Evolutionary conservation across 2,888 invertebrate species (phyloP).

Genomic region (Taphrorychus bicolor): DNA sequence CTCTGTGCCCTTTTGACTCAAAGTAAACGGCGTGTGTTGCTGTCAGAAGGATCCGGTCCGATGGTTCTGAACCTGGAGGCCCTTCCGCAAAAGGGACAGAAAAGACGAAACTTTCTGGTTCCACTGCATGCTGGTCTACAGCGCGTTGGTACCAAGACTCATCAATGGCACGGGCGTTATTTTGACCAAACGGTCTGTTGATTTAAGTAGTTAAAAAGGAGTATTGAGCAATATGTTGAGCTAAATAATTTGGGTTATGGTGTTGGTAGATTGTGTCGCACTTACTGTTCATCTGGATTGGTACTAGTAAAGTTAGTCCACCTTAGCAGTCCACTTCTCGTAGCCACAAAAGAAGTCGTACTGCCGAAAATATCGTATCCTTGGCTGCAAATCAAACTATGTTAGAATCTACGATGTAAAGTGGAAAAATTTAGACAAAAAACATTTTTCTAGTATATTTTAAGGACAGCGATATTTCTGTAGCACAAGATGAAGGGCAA

Average conservation of each 20-base stretch:
- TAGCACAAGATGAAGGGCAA: too few relatives aligned
- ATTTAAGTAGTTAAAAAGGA: too few relatives aligned
- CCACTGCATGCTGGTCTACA: constrained; percentile 86
- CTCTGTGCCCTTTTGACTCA: constrained; percentile 81
- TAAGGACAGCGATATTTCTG: too few relatives aligned
- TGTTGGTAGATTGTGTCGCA: too few relatives aligned
- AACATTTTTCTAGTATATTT: too few relatives aligned
- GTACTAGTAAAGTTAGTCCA: constrained; percentile 72
- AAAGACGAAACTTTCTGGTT: constrained; percentile 90
- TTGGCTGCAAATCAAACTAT: constrained; percentile 69
- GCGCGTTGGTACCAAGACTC: constrained; percentile 91
- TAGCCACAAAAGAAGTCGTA: constrained; percentile 86
- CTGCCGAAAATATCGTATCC: constrained; percentile 88
- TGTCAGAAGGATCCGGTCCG: constrained; percentile 66
- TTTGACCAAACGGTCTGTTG: constrained; percentile 85
- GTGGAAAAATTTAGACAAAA: background rate
- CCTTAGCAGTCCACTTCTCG: constrained; percentile 85
- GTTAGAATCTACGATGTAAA: background rate
- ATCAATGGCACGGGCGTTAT: constrained; percentile 82
- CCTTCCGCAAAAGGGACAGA: constrained; percentile 81
- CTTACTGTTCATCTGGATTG: constrained; percentile 71
- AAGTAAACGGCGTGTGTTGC: constrained; percentile 93
- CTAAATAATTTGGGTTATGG: background rate
- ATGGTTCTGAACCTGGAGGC: constrained; percentile 60
- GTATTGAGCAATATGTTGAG: background rate